Evolutionary conservation across 2,797 vertebrate genomes (phyloP), one percentile per base, ranked within the genome.

Genomic region (Percopsis omiscomaycus): DNA sequence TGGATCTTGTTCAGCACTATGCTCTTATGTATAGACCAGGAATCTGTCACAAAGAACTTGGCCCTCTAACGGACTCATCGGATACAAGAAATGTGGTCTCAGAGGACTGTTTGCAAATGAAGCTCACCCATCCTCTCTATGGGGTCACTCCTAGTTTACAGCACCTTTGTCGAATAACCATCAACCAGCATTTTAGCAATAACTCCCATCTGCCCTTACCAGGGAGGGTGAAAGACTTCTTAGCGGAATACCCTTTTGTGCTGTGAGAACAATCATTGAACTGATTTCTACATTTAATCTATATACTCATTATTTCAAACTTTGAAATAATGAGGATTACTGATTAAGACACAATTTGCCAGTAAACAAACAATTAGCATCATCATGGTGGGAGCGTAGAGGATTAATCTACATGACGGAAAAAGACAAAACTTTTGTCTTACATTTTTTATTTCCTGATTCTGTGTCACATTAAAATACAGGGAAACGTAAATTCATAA

Each of bases 1-100:
- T 86, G 66, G 74, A 83, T 52, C 69, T 85, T 49, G 71, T 82
- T 45, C 68, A 86, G 67, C 70, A 82, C 56, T 88, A 80, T 16
- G 57, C 74, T 42, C 63, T 75, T 57, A 51, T 71, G 2, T 81
- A 67, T 46, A 73, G 55, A 45, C 62, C 47, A 47, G 42, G 50
- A 8, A 42, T 48, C 10, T 10, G 37, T 16, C 45, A 46, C 9
- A 50, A 46, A 16, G 29, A 52, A 12, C 30, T 27, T 1, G 3
- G 5, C 5, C 6, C 65, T 11, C 10, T 16, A 27, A 49, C 32
- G 42, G 58, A 69, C n/a, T 28, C 11, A 30, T 12, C 44, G 5
- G 15, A 9, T 4, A 27, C 13, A 16, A 45, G 55, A 11, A 42
- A 32, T 5, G 14, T 16, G 3, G 15, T 45, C 12, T 27, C 51